Evolutionary conservation across 2,113 vertebrate genomes (phyloP).

Genomic region (Rhabdornis inornatus): DNA sequence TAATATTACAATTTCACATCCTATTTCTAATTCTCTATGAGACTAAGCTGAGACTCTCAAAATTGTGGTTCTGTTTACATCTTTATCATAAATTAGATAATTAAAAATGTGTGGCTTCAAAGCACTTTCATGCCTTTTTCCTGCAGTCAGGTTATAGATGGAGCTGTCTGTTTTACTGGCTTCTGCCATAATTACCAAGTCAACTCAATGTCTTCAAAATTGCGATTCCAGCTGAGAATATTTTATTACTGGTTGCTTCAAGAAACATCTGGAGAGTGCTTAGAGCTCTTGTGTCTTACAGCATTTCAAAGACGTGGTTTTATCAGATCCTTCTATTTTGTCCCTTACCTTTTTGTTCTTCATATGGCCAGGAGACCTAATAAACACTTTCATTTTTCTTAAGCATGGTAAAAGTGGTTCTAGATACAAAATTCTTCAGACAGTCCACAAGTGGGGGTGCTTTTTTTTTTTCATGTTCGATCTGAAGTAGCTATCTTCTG

Average conservation of each 20-base stretch:
- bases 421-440: not conserved
- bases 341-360: not conserved
- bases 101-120: not conserved
- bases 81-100: not conserved
- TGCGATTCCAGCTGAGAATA: not conserved
- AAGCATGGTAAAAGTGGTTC: not conserved
- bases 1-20: not conserved
- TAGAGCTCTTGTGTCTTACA: not conserved
- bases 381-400: not conserved
- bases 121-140: not conserved
- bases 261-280: conserved; percentile 22
- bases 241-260: not conserved
- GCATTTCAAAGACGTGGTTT: not conserved
- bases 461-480: not conserved
- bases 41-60: not conserved
- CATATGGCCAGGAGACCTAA: not conserved
- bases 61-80: not conserved
- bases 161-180: not conserved
- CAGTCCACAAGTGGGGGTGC: not conserved
- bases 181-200: not conserved
- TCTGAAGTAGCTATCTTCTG: not conserved
- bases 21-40: not conserved
- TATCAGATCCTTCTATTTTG: not conserved
- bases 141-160: not conserved
- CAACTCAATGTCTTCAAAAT: not conserved